Conservation (phyloP, 2,888 invertebrate species). For the Drosophila atroscutellata region DNA sequence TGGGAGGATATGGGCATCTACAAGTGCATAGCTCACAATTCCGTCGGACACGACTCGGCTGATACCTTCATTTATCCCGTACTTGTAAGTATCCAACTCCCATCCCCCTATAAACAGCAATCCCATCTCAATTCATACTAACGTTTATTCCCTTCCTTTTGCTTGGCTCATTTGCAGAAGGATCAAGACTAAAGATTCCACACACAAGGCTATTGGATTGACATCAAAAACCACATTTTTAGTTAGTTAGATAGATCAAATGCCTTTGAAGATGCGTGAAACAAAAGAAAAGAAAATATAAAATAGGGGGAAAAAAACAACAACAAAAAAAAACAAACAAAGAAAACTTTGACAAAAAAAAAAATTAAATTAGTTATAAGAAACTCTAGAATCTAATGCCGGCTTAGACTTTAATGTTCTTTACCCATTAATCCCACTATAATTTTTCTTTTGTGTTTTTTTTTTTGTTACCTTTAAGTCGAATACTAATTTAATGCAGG, state of each 20-base stretch:
- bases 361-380: constrained; percentile 38
- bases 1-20: constrained; percentile 95
- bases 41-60: constrained; percentile 87
- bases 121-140: background rate
- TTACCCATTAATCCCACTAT: constrained; percentile 14
- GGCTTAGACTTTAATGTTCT: constrained; percentile 74
- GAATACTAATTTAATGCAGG: constrained; percentile 36
- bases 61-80: constrained; percentile 91
- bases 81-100: constrained; percentile 80
- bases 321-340: constrained; percentile 35
- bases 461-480: constrained; percentile 10
- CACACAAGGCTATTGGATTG: constrained; percentile 75
- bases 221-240: constrained; percentile 54
- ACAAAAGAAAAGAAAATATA: constrained; percentile 35
- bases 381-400: constrained; percentile 78
- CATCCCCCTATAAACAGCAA: background rate
- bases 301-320: constrained; percentile 27
- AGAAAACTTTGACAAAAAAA: constrained; percentile 32
- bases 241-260: constrained; percentile 79
- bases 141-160: background rate
- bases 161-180: constrained; percentile 66
- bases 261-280: constrained; percentile 79
- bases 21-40: constrained; percentile 90
- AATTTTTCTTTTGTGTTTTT: background rate
- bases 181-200: constrained; percentile 73